phyloP scores from a whole-genome alignment of 2,797 vertebrate genomes.

The Mallotus villosus region DNA sequence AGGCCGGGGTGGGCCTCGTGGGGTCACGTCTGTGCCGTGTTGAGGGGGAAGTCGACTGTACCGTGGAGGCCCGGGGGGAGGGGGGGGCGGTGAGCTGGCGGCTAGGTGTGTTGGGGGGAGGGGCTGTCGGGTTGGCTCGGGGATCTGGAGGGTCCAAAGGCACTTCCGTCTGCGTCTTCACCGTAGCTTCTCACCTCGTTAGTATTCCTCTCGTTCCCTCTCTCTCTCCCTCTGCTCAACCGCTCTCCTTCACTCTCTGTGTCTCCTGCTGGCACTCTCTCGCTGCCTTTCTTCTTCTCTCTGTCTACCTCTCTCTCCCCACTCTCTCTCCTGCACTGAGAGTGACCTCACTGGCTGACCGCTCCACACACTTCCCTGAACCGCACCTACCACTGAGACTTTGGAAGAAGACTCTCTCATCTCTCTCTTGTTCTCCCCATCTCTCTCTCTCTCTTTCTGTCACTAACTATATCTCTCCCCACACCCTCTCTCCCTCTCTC shows the following conservation, averaged over 20 bases:
- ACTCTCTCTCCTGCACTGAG: neutral
- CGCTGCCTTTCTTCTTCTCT: neutral
- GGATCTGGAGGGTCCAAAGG: neutral
- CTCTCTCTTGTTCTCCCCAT: neutral
- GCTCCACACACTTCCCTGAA: too few relatives aligned
- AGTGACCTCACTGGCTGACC: too few relatives aligned
- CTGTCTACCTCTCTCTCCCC: constrained; percentile 1
- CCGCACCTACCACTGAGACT: neutral
- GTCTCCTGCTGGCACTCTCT: constrained; percentile 3
- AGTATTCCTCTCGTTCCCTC: neutral
- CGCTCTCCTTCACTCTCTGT: neutral
- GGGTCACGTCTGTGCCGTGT: too few relatives aligned
- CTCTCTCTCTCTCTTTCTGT: neutral
- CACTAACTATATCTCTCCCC: neutral
- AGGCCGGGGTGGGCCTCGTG: too few relatives aligned
- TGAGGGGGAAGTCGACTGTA: too few relatives aligned
- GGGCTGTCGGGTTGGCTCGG: neutral
- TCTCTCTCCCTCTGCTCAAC: neutral
- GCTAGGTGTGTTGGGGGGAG: too few relatives aligned
- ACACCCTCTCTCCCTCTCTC: neutral
- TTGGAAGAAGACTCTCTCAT: constrained; percentile 15
- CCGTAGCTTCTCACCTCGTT: neutral
- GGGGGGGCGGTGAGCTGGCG: too few relatives aligned
- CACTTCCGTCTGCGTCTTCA: neutral
- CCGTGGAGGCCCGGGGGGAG: too few relatives aligned